phyloP scores from a whole-genome alignment of 2,888 invertebrate genomes.

The Eurytoma adleriae region DNA sequence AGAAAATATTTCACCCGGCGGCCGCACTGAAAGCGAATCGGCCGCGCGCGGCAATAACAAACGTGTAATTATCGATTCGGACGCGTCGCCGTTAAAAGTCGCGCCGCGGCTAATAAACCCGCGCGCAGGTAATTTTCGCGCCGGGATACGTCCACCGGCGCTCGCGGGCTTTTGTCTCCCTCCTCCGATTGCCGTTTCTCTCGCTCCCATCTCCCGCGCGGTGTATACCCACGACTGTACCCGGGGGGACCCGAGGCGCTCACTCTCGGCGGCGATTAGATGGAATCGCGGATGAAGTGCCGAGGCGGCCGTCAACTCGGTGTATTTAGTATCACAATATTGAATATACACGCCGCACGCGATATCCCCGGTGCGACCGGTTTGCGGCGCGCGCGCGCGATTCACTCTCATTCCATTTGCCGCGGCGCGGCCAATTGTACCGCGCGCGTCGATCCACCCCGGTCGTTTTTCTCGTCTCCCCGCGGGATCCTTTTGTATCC shows the following conservation, averaged over 20 bases:
- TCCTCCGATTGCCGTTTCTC: too few relatives aligned
- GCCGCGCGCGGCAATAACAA: conserved; percentile 15
- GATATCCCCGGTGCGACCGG: conserved; percentile 39
- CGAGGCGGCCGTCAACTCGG: conserved; percentile 32
- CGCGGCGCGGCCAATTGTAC: conserved; percentile 31
- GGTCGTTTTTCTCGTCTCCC: neutral
- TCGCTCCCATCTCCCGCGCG: neutral
- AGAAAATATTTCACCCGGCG: neutral
- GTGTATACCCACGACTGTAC: too few relatives aligned
- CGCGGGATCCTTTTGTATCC: conserved; percentile 32
- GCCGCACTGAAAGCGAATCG: neutral
- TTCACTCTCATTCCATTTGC: conserved; percentile 56
- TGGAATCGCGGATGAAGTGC: conserved; percentile 25
- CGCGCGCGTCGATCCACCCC: neutral
- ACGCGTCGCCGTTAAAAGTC: neutral
- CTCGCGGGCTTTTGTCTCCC: too few relatives aligned
- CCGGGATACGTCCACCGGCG: too few relatives aligned
- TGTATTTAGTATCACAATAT: conserved; percentile 53
- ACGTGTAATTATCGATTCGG: conserved; percentile 36
- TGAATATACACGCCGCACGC: conserved; percentile 39
- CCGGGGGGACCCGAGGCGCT: too few relatives aligned
- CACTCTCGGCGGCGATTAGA: conserved; percentile 26
- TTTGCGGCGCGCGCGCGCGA: conserved; percentile 32
- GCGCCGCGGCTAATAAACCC: too few relatives aligned
- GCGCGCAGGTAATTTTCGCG: too few relatives aligned